A percentile compares a stretch with the other conserved stretches of the same genome.
Conservation (phyloP, 2,888 invertebrate species). For the Cetonia aurata region DNA sequence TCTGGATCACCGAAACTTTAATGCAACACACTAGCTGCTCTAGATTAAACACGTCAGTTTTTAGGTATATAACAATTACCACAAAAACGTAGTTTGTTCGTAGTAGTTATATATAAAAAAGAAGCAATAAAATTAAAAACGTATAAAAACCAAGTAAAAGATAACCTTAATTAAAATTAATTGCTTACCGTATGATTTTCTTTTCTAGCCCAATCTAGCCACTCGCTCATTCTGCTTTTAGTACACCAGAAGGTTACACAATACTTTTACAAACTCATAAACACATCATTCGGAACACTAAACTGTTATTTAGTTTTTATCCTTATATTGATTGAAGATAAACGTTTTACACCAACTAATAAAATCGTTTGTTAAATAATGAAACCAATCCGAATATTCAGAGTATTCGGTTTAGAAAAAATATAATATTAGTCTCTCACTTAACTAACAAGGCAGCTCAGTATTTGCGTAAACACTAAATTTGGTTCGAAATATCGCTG, state of each 20-base stretch:
- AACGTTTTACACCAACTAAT: conserved; percentile 34
- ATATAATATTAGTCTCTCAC: no score
- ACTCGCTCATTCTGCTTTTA: conserved; percentile 24
- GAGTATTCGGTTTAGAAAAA: neutral
- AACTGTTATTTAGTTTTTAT: conserved; percentile 23
- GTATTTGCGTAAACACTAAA: no score
- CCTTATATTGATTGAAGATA: conserved; percentile 29
- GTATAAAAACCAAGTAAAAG: neutral
- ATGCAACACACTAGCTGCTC: no score
- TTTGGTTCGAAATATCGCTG: no score
- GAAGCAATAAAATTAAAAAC: neutral
- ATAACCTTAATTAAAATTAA: neutral
- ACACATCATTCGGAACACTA: conserved; percentile 17
- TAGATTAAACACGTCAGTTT: no score
- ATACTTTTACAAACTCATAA: conserved; percentile 20
- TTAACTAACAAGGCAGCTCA: no score
- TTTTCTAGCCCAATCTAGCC: conserved; percentile 34
- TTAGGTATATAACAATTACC: no score
- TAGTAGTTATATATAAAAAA: no score
- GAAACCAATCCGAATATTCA: neutral
- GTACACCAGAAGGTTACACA: conserved; percentile 5
- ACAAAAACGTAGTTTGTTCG: no score
- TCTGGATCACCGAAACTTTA: no score
- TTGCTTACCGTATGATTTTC: conserved; percentile 33
- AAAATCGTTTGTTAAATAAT: conserved; percentile 14